These are phyloP conservation scores for Acropora tenuis DNA, from an alignment of 64 coral and sea anemone species.

Conservation along the genomic window DNA sequence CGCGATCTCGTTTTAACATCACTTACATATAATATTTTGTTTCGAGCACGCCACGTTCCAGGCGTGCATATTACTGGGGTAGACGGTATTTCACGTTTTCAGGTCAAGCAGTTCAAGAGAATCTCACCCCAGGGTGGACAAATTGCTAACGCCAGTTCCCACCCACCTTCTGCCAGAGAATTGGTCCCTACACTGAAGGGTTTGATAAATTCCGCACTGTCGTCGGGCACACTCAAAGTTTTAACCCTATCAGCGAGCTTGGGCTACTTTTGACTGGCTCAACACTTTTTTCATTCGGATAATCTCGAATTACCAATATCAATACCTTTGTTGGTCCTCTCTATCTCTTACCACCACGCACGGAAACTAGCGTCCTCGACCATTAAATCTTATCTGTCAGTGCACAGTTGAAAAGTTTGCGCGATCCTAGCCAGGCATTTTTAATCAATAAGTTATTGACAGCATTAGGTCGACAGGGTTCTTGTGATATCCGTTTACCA, in stretches of 20 bases:
- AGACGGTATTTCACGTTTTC: neutral
- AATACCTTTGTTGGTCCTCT: neutral
- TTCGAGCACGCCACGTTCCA: neutral
- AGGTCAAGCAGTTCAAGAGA: neutral
- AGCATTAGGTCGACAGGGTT: neutral
- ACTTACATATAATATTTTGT: slow-evolving; percentile 1
- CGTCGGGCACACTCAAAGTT: neutral
- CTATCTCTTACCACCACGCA: neutral
- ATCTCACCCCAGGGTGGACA: neutral
- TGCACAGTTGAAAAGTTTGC: neutral
- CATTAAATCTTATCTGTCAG: neutral
- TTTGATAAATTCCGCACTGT: neutral
- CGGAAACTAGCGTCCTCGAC: neutral
- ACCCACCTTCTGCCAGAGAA: neutral
- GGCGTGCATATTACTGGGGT: neutral
- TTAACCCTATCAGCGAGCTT: neutral
- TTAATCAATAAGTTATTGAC: slow-evolving; percentile 1
- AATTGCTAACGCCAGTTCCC: no score
- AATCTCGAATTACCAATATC: neutral
- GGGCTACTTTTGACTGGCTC: neutral
- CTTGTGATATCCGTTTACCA: neutral
- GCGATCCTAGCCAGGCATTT: neutral
- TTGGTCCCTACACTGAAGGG: neutral
- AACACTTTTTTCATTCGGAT: neutral
- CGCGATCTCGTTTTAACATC: neutral